These are phyloP conservation scores for Clarias magur DNA, from an alignment of 2,113 vertebrate species.

Conservation along the genomic window DNA sequence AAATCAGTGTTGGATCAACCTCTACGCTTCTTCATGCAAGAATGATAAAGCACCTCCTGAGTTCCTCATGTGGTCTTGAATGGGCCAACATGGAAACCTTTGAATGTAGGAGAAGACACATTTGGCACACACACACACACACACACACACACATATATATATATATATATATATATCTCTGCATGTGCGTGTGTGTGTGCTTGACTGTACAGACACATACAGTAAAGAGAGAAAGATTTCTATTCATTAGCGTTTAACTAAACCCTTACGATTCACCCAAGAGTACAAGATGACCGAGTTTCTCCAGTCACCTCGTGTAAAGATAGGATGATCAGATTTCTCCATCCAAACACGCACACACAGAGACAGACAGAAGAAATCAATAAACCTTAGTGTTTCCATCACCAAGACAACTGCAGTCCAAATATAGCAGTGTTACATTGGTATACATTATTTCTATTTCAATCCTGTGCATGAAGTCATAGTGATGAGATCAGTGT, in stretches of 20 bases:
- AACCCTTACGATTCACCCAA: background rate
- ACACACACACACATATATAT: too few species aligned
- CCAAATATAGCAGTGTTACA: conserved; percentile 29
- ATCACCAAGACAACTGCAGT: conserved; percentile 33
- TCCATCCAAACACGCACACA: background rate
- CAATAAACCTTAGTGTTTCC: conserved; percentile 15
- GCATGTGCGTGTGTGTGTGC: background rate
- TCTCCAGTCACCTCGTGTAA: background rate
- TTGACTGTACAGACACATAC: background rate
- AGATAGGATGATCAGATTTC: background rate
- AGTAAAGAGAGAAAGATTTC: background rate
- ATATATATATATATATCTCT: background rate
- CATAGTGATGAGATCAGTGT: conserved; percentile 10
- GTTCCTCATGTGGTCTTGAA: background rate
- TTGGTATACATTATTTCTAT: background rate
- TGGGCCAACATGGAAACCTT: background rate
- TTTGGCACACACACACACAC: background rate
- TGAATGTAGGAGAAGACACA: background rate
- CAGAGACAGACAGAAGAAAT: background rate
- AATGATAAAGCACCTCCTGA: background rate
- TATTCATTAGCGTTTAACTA: background rate
- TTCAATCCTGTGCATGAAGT: conserved; percentile 13
- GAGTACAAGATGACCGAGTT: background rate
- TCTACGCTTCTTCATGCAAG: background rate
- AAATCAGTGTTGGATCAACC: conserved; percentile 12